A percentile compares a stretch with the other conserved stretches of the same genome.
These are phyloP conservation scores for Leucania comma DNA, from an alignment of 2,888 invertebrate genomes.

Conservation along the genomic window DNA sequence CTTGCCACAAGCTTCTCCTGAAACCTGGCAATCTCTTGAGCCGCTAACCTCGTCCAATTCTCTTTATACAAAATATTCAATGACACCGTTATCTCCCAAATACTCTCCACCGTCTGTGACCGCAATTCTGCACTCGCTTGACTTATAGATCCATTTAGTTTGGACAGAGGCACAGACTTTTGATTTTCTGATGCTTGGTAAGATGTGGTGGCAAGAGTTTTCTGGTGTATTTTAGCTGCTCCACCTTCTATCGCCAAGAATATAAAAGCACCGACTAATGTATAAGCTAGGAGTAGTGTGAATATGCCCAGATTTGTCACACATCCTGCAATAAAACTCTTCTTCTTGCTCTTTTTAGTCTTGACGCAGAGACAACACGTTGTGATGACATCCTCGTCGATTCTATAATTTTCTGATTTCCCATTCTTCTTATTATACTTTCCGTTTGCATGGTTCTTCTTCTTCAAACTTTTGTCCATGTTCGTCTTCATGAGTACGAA, in stretches of 20 bases:
- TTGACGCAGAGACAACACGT: conserved; percentile 88
- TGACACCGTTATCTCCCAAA: conserved; percentile 97
- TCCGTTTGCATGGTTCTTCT: conserved; percentile 85
- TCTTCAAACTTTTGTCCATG: conserved; percentile 86
- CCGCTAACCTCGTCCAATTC: conserved; percentile 96
- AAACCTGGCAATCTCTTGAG: conserved; percentile 93
- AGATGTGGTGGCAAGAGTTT: conserved; percentile 87
- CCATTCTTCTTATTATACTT: conserved; percentile 87
- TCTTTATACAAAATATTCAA: conserved; percentile 96
- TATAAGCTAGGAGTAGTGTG: conserved; percentile 94
- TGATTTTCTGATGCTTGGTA: conserved; percentile 83
- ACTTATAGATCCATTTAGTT: conserved; percentile 82
- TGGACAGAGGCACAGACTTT: conserved; percentile 79
- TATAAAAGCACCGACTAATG: conserved; percentile 94
- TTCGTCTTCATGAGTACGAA: conserved; percentile 68
- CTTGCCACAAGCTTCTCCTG: conserved; percentile 95
- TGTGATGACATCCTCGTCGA: conserved; percentile 83
- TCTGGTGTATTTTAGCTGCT: conserved; percentile 88
- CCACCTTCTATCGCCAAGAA: conserved; percentile 96
- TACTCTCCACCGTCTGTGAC: conserved; percentile 95
- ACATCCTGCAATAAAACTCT: conserved; percentile 91
- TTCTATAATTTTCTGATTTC: conserved; percentile 81
- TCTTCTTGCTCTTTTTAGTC: conserved; percentile 87
- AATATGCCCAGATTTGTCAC: conserved; percentile 96
- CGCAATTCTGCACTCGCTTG: conserved; percentile 86